Evolutionary conservation across 2,888 invertebrate genomes (phyloP).

Genomic region (Leptopilina drosophilae): DNA sequence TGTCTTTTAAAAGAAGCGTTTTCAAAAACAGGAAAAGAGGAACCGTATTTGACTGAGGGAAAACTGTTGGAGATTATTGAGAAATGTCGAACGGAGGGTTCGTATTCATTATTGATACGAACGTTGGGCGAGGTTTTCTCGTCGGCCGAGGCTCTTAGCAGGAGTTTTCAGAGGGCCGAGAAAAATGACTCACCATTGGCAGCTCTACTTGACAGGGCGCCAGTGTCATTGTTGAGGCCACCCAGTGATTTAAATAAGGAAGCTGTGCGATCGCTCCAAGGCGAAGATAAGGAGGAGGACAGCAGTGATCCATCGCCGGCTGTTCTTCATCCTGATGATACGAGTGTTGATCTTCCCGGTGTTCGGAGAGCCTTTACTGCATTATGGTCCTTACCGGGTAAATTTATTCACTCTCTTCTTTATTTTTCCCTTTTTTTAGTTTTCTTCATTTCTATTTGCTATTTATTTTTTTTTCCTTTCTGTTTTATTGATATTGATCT

Average conservation of each 20-base stretch:
- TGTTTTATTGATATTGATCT: too few relatives aligned
- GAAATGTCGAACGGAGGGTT: constrained; percentile 83
- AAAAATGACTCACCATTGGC: constrained; percentile 77
- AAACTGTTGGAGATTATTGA: constrained; percentile 86
- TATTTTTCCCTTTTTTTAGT: background rate
- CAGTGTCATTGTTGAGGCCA: constrained; percentile 75
- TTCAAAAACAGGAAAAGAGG: constrained; percentile 72
- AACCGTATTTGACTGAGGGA: constrained; percentile 85
- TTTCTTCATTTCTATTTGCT: too few relatives aligned
- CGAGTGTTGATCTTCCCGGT: constrained; percentile 83
- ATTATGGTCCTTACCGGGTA: constrained; percentile 75
- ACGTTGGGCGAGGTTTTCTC: constrained; percentile 88
- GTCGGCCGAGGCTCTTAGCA: constrained; percentile 83
- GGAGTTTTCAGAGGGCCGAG: constrained; percentile 83
- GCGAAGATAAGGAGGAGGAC: constrained; percentile 93
- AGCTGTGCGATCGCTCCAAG: constrained; percentile 84
- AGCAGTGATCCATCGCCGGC: constrained; percentile 79
- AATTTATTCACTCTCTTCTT: constrained; percentile 15
- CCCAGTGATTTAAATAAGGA: constrained; percentile 83
- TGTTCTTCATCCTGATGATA: constrained; percentile 73
- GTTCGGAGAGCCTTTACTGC: constrained; percentile 84
- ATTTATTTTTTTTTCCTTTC: too few relatives aligned
- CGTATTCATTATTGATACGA: constrained; percentile 85
- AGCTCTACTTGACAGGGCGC: constrained; percentile 79
- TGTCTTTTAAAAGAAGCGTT: background rate